Base-by-base conservation (phyloP, 2,888 invertebrate species). In the Cotesia congregata region DNA sequence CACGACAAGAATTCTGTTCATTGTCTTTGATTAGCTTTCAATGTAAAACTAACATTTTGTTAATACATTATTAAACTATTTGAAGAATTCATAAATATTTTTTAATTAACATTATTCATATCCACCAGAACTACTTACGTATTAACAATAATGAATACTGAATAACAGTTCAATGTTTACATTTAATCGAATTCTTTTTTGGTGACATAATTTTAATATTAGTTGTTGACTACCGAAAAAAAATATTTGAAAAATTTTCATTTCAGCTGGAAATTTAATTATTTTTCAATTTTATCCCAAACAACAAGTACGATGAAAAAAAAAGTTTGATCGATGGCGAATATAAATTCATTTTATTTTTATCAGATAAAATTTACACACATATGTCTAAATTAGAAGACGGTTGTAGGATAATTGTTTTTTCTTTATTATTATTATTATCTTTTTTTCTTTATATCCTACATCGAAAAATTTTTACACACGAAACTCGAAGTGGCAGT, bases 1-100 rank as follows among this genome's bases (percentile, higher is more conserved):
- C 81, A 82, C 78, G 79, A 81, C 78, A 86, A 85, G 87, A 87
- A 88, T 88, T 86, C 85, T 85, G 80, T 76, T 80, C 85, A 88
- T 88, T 88, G 88, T 87, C 82, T 72, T 7, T 50, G 17, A 70
- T 60, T 50, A 15, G 38, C 30, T 38, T 71, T 69, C 50, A 50
- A 50, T 50, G 12, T 50, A 50, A 50, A 50, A 50, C 50, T 50
- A 50, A 20, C 67, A 70, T 60, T 67, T 71, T 17, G 72, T 67
- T 76, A 30, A 38, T 30, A 20, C 71, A 41, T 60, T 59, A 41
- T 67, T 39, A 62, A 61, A 72, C 39, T 67, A 59, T 59, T 67
- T 59, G 67, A 73, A 65, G 20, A 62, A 15, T 62, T 15, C n/a
- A 15, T 50, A 50, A 50, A 50, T 50, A 50, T 50, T 50, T 50